Conservation (phyloP, 2,888 invertebrate genomes). For the Rapana venosa region DNA sequence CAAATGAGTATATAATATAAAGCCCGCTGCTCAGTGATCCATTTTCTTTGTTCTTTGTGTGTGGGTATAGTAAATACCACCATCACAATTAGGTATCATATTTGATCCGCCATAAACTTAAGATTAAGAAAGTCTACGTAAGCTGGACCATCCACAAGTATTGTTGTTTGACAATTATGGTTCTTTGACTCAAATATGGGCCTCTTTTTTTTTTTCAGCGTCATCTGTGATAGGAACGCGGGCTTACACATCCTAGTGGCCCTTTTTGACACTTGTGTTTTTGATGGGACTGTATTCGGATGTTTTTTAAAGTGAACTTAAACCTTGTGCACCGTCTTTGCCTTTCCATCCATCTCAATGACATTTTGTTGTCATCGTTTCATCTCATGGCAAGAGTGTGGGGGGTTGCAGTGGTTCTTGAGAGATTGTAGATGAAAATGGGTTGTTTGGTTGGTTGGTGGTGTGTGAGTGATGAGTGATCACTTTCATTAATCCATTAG, state of each 20-base stretch:
- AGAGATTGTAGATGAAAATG: no score
- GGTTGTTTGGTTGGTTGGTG: no score
- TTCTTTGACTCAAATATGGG: background rate
- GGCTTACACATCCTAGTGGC: slow-evolving; percentile 78
- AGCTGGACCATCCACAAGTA: no score
- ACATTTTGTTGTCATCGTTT: background rate
- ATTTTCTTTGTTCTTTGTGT: no score
- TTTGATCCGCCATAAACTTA: no score
- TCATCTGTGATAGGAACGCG: slow-evolving; percentile 78
- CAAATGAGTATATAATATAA: no score
- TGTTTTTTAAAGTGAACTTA: slow-evolving; percentile 71
- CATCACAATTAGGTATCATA: no score
- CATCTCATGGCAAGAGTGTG: background rate
- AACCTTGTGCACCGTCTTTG: background rate
- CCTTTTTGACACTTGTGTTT: slow-evolving; percentile 73
- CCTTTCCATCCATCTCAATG: background rate
- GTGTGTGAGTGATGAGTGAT: no score
- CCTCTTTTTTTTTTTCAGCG: slow-evolving; percentile 63
- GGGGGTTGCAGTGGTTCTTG: background rate
- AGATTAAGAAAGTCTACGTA: background rate
- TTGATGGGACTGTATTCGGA: slow-evolving; percentile 76
- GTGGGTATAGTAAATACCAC: no score
- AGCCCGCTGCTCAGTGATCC: no score
- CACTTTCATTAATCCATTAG: no score
- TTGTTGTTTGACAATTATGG: background rate